phyloP scores from a whole-genome alignment of 2,797 vertebrate genomes.

The Ambastaia sidthimunki region DNA sequence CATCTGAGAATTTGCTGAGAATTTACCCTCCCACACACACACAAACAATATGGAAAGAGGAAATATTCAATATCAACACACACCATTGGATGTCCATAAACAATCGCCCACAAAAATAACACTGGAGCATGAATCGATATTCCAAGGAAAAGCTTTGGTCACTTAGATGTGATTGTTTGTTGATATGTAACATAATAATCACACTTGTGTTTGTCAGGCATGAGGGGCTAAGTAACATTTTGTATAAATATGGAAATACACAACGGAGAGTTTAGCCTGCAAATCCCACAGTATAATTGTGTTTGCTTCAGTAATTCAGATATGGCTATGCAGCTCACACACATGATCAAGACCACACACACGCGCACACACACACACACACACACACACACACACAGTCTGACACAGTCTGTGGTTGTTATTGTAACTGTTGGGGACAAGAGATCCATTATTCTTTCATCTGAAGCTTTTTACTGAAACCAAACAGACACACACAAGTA shows the following conservation, averaged over 20 bases:
- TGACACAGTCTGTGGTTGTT: constrained; percentile 14
- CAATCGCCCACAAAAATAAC: neutral
- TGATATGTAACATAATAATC: constrained; percentile 14
- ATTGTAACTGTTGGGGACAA: constrained; percentile 22
- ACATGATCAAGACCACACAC: constrained; percentile 2
- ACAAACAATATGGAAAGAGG: neutral
- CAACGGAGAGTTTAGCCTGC: neutral
- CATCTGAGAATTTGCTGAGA: no score
- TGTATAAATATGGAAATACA: constrained; percentile 16
- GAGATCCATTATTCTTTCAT: constrained; percentile 34
- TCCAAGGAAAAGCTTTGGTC: neutral
- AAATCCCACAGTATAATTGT: constrained; percentile 21
- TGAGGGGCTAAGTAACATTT: constrained; percentile 8
- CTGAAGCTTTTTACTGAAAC: constrained; percentile 13
- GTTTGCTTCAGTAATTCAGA: constrained; percentile 31
- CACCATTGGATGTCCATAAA: neutral
- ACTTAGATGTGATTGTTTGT: constrained; percentile 12
- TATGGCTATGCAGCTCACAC: constrained; percentile 3
- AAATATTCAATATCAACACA: constrained; percentile 4
- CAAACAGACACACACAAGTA: neutral
- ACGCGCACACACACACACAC: neutral
- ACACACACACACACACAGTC: neutral
- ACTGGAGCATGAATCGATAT: constrained; percentile 6
- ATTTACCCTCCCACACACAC: neutral
- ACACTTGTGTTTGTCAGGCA: neutral